These are phyloP conservation scores for Byasa hedistus DNA, from an alignment of 2,888 invertebrate species.

Conservation along the genomic window DNA sequence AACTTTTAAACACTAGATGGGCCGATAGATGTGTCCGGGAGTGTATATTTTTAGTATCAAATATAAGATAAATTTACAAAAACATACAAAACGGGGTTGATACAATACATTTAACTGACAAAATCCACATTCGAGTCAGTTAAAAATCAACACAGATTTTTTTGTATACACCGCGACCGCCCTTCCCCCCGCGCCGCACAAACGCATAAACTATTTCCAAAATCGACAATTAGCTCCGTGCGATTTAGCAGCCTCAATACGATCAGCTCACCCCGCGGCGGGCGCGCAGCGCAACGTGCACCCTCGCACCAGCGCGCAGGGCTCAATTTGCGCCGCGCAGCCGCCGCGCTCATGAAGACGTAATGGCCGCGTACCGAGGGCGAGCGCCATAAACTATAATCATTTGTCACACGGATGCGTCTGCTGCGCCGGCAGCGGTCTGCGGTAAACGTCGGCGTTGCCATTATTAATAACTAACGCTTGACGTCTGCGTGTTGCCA, in stretches of 20 bases:
- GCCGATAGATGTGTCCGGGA: no score
- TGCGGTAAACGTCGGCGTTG: conserved; percentile 74
- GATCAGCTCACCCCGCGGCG: conserved; percentile 61
- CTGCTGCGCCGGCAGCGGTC: conserved; percentile 66
- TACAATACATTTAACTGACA: conserved; percentile 36
- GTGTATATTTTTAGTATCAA: no score
- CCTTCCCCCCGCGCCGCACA: conserved; percentile 45
- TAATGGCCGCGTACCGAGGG: conserved; percentile 68
- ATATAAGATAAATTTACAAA: no score
- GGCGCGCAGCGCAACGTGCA: no score
- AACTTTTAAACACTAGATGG: no score
- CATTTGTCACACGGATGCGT: conserved; percentile 75
- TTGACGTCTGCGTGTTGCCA: conserved; percentile 67
- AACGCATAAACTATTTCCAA: conserved; percentile 67
- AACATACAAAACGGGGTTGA: no score
- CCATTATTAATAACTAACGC: conserved; percentile 66
- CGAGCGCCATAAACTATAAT: conserved; percentile 73
- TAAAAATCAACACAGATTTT: conserved; percentile 47
- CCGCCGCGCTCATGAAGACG: conserved; percentile 54
- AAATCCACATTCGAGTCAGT: conserved; percentile 54
- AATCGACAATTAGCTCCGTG: conserved; percentile 77
- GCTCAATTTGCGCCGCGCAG: no score
- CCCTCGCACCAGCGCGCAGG: no score
- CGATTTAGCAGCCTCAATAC: conserved; percentile 76
- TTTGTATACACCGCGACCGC: conserved; percentile 49